Base-by-base conservation (phyloP, 2,888 invertebrate genomes). In the Spicauda simplicius region DNA sequence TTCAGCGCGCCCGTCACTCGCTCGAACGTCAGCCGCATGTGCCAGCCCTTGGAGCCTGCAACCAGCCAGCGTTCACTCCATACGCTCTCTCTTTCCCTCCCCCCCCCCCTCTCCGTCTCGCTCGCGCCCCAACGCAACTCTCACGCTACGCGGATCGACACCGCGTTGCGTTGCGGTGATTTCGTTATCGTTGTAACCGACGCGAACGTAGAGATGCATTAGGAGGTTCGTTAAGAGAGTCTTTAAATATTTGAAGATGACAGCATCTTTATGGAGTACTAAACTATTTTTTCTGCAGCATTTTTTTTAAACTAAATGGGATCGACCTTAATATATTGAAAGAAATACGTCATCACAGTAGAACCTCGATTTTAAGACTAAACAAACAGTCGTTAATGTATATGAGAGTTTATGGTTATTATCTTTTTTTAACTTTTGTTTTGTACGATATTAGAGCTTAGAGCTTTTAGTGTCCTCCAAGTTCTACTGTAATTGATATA, bases 21-120 rank as follows among this genome's bases (percentile, higher is more conserved):
- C 95, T 97, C 97, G 95, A 97, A 97, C 94, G 97, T 97, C 94
- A 97, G 96, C 95, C 97, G 97, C 97, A 97, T 97, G 95, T 97
- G 97, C 97, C 97, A 97, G 95, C 97, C 97, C 96, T 97, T 97
- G 93, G 97, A 97, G 96, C 97, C 97, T 97, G 96, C 95, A 96
- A 96, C 94, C 94, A 94, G 93, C 94, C 90, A 91, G 89, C 92
- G 50, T 80, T 81, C 84, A 80, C 80, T 74, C 74, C 75, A 63
- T 77, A 71, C 76, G 69, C 69, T 69, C 69, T 16, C 48, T 48
- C 48, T n/a, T 16, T 6, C 48, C 48, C 48, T 48, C 48, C 48
- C 48, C 48, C n/a, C 48, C 48, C 48, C n/a, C 48, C 48, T 37
- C 37, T 12, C 48, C 48, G 48, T 16, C 48, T 16, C 70, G 61